Conservation (phyloP, 1,140 invertebrate genomes). For the Colletes latitarsis region DNA sequence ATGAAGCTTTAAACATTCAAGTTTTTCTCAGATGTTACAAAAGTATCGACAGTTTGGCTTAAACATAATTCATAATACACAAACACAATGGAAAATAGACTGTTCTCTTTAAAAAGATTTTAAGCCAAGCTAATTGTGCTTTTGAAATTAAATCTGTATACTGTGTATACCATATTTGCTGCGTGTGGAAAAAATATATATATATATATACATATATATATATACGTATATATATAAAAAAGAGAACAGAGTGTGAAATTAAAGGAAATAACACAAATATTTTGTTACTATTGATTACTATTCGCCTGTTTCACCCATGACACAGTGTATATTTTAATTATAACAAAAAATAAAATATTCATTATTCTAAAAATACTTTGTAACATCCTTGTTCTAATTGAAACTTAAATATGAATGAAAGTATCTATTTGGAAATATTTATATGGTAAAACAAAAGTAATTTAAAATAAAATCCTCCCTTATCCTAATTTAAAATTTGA, state of each 20-base stretch:
- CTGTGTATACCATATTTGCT: constrained; percentile 80
- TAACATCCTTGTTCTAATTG: constrained; percentile 35
- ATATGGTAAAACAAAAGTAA: too few species aligned
- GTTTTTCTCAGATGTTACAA: constrained; percentile 68
- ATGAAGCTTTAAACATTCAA: constrained; percentile 65
- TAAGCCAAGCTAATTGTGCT: constrained; percentile 74
- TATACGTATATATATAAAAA: constrained; percentile 46
- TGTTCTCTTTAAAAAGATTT: constrained; percentile 56
- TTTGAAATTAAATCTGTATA: constrained; percentile 80
- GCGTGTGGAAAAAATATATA: constrained; percentile 64
- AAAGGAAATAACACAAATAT: constrained; percentile 79
- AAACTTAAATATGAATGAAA: constrained; percentile 6
- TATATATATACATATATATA: constrained; percentile 52
- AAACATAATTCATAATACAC: constrained; percentile 33
- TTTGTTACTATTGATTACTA: constrained; percentile 81
- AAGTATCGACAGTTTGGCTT: constrained; percentile 74
- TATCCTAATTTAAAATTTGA: not conserved
- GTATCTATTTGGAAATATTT: too few species aligned
- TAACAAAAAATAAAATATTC: constrained; percentile 77
- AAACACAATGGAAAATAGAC: constrained; percentile 4
- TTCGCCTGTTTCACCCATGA: constrained; percentile 81
- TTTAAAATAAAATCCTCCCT: constrained; percentile 7
- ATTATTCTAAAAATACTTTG: constrained; percentile 59
- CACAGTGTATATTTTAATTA: constrained; percentile 82
- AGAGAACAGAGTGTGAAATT: constrained; percentile 60